Percentiles rank a stretch among this genome's conserved stretches.
phyloP scores from a whole-genome alignment of 2,113 vertebrate genomes.

The Mastomys natalensis region DNA sequence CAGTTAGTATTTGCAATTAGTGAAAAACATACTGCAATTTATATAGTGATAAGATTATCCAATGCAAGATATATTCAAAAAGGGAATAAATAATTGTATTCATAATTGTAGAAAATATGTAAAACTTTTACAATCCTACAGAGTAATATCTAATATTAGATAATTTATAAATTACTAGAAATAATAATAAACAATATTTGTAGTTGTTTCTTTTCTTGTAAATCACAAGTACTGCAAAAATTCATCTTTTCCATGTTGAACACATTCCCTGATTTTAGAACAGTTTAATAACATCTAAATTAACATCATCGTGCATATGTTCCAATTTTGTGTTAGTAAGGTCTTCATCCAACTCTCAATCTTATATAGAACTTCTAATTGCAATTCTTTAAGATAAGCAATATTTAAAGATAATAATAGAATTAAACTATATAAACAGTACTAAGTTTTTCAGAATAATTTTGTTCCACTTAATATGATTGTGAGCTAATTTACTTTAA shows the following conservation, averaged over 20 bases:
- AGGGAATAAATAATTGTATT: not conserved
- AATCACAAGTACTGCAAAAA: not conserved
- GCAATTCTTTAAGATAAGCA: not conserved
- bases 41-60: not conserved
- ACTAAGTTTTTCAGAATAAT: not conserved
- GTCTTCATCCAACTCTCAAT: not conserved
- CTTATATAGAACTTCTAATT: not conserved
- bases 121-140: not conserved
- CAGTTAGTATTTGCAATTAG: not conserved
- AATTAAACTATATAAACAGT: not conserved
- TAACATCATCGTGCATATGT: not conserved
- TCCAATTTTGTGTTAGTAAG: not conserved
- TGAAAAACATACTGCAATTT: conserved; percentile 37
- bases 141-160: not conserved
- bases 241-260: not conserved
- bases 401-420: not conserved
- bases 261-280: not conserved
- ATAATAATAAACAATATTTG: not conserved
- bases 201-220: not conserved
- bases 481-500: not conserved
- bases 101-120: not conserved
- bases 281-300: conserved; percentile 25
- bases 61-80: not conserved
- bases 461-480: too few species aligned
- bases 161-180: not conserved